Base-by-base conservation (phyloP, 2,113 vertebrate species). In the Pseudorhombus dupliciocellatus region DNA sequence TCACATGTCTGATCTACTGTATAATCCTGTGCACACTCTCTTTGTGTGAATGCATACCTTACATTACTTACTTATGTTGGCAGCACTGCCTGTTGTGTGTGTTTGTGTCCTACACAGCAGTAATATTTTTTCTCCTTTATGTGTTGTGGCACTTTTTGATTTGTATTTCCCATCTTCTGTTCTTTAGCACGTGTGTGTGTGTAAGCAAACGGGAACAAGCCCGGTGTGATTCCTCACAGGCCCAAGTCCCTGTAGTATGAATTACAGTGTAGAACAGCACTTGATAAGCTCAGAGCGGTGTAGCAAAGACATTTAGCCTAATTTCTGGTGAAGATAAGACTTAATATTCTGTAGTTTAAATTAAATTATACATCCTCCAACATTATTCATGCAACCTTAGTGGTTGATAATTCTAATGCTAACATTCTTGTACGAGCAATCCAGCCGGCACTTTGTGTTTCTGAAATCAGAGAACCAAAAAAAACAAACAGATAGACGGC, bases 311-410 rank as follows among this genome's bases (percentile, higher is more conserved):
- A 54, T 60, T 48, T n/a, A 50, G 50, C 28, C 7, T 22, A 28
- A 37, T 72, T 42, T 21, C 20, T 50, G 18, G 7, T 31, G 20
- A 37, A 56, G 50, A 70, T 51, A 30, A 51, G n/a, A 64, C 9
- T 15, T 44, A 54, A 67, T 22, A 66, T 46, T 61, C 3, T 10
- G 26, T 42, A 22, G 26, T 31, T 3, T 8, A 34, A 59, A 66
- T 60, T 4, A 7, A 55, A 54, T 18, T 50, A 57, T 50, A 20
- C 46, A 60, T 24, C 34, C 28, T 37, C 15, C 22, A 7, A 37
- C 7, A 30, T 46, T 11, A 34, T 11, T 51, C n/a, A 59, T 31
- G 26, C 9, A 53, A 16, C 37, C 44, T 11, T 9, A 8, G 3
- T 48, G 21, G 11, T 53, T 5, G 16, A 52, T 52, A 22, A 52